Percentiles rank a stretch among this genome's conserved stretches.
Conservation (phyloP, 2,797 vertebrate species). For the Salmo trutta region DNA sequence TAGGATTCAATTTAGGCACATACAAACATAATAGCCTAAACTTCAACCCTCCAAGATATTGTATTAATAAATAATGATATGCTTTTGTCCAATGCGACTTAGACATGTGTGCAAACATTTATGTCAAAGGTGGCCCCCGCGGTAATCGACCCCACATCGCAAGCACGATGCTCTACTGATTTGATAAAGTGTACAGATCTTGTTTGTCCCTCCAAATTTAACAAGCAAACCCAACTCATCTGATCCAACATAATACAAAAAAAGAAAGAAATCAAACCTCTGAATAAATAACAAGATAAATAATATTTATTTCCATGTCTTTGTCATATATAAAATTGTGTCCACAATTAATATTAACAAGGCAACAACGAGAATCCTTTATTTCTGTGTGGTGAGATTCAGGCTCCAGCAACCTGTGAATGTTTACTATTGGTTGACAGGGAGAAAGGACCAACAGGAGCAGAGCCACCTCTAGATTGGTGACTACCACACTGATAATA, state of each 20-base stretch:
- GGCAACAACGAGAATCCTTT: slow-evolving; percentile 79
- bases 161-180: not conserved
- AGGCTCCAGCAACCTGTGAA: slow-evolving; percentile 67
- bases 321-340: slow-evolving; percentile 82
- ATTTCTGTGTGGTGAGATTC: slow-evolving; percentile 67
- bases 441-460: not conserved
- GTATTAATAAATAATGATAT: not conserved
- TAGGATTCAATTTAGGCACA: not conserved
- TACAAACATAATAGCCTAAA: not conserved
- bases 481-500: slow-evolving; percentile 2
- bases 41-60: not conserved
- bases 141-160: too few relatives aligned
- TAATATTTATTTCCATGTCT: slow-evolving; percentile 84
- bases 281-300: slow-evolving; percentile 85
- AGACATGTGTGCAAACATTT: not conserved
- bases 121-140: too few relatives aligned
- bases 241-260: not conserved
- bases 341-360: slow-evolving; percentile 84
- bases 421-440: slow-evolving; percentile 25
- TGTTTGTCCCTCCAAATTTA: not conserved
- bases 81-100: too few relatives aligned
- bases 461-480: slow-evolving; percentile 12
- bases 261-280: slow-evolving; percentile 34
- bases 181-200: not conserved
- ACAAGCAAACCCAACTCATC: not conserved